Evolutionary conservation across 1,140 invertebrate species (phyloP), one percentile per base, ranked within the genome.

Genomic region (Meteorus sp.): DNA sequence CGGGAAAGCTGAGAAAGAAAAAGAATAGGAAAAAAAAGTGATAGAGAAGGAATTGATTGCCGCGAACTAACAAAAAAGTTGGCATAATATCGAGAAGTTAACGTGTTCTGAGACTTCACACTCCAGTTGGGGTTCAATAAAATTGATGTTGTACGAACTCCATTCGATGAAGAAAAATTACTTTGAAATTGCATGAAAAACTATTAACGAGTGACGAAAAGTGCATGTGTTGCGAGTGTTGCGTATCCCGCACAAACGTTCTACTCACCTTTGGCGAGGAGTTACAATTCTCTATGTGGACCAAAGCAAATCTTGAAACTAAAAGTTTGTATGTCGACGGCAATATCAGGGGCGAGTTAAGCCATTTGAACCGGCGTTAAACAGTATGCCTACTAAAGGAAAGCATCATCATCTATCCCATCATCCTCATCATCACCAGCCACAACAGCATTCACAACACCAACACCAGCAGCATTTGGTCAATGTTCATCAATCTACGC

Each of bases 361-460:
- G 63, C 56, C 45, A 68, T 37, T 50, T 51, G 65, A 65, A 62
- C 54, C 47, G 68, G 66, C 63, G 68, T 72, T 75, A 71, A 75
- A 68, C 56, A 59, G 48, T 61, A 75, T 75, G 73, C 70, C 73
- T 66, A 65, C 63, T 45, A 74, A 73, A 63, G 72, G 72, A 52
- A 74, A 74, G 48, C 69, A 73, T 43, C 73, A 74, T 56, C 73
- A 72, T 29, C 60, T 66, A 60, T 47, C 65, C 47, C 72, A 75
- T 39, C 68, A 72, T 27, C 69, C 69, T 13, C 66, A 63, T 13
- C 62, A 63, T 1, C 65, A 64, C 15, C 63, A 64, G 19, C 60
- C 62, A 17, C 59, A 55, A 9, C 61, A 62, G 1, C 67, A 67
- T 5, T 60, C 63, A 19, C 62, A 65, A 8, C 56, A 53, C 13